Conservation (phyloP, 2,888 invertebrate species). For the Vannuccia rotundouncinata region DNA sequence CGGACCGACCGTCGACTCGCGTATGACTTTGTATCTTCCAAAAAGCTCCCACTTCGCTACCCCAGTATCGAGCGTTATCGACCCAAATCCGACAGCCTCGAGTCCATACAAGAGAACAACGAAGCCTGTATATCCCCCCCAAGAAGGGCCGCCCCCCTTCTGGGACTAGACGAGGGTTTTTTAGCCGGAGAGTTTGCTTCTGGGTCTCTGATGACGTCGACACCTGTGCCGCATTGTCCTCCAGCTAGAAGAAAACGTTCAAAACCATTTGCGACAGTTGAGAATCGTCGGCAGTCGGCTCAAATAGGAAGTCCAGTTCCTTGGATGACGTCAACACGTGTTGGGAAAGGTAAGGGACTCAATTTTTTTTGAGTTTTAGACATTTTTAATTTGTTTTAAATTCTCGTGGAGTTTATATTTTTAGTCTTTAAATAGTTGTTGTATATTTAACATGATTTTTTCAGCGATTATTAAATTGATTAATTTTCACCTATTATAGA, state of each 20-base stretch:
- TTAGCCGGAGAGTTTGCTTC: background rate
- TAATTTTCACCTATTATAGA: too few species aligned
- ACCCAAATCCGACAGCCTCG: background rate
- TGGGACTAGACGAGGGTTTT: background rate
- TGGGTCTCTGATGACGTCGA: background rate
- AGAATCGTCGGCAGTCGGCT: background rate
- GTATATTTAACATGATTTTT: too few species aligned
- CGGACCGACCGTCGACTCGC: constrained; percentile 5
- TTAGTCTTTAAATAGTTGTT: too few species aligned
- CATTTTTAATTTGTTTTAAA: too few species aligned
- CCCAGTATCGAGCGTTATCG: background rate
- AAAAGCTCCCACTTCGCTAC: constrained; percentile 21
- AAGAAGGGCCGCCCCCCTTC: background rate
- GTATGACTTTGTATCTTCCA: background rate
- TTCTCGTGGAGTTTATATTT: too few species aligned
- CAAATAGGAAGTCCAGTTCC: background rate
- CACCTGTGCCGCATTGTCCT: background rate
- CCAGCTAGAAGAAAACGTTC: background rate
- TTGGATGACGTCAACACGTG: too few species aligned
- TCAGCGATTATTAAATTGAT: too few species aligned
- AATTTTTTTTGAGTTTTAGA: too few species aligned
- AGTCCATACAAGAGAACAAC: background rate
- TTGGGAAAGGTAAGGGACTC: too few species aligned
- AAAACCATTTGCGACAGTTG: background rate
- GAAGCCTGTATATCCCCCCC: background rate